A percentile compares a stretch with the other conserved stretches of the same genome.
These are phyloP conservation scores for Lerista edwardsae DNA, from an alignment of 2,797 vertebrate genomes.

Conservation along the genomic window DNA sequence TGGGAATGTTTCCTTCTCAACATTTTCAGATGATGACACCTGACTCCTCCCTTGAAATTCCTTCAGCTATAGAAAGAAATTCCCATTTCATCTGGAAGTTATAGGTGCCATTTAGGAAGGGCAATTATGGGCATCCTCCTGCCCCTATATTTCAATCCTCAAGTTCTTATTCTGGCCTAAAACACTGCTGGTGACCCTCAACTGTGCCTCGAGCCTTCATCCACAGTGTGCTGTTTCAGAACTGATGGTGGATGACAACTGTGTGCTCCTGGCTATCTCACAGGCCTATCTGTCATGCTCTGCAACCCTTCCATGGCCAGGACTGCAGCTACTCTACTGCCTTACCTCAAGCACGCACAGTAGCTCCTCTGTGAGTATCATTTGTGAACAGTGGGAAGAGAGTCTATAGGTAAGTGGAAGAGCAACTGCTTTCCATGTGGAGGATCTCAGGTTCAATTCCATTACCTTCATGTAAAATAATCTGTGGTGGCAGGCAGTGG, in stretches of 20 bases:
- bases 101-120: not conserved
- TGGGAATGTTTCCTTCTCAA: not conserved
- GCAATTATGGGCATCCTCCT: not conserved
- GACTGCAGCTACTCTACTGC: not conserved
- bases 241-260: not conserved
- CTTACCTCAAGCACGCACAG: too few species aligned
- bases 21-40: not conserved
- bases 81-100: not conserved
- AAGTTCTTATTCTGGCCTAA: not conserved
- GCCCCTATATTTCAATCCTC: not conserved
- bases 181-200: not conserved
- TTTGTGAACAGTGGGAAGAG: not conserved
- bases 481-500: too few species aligned
- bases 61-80: not conserved
- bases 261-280: too few species aligned
- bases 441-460: too few species aligned
- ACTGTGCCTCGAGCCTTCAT: not conserved
- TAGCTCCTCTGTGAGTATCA: not conserved
- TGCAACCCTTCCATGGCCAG: not conserved
- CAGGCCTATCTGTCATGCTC: not conserved
- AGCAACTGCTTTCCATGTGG: not conserved
- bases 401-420: not conserved
- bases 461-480: too few species aligned
- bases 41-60: not conserved
- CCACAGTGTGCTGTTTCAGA: too few species aligned